A percentile compares a stretch with the other conserved stretches of the same genome.
phyloP scores from a whole-genome alignment of 2,797 vertebrate genomes.

The Calcarius lapponicus region DNA sequence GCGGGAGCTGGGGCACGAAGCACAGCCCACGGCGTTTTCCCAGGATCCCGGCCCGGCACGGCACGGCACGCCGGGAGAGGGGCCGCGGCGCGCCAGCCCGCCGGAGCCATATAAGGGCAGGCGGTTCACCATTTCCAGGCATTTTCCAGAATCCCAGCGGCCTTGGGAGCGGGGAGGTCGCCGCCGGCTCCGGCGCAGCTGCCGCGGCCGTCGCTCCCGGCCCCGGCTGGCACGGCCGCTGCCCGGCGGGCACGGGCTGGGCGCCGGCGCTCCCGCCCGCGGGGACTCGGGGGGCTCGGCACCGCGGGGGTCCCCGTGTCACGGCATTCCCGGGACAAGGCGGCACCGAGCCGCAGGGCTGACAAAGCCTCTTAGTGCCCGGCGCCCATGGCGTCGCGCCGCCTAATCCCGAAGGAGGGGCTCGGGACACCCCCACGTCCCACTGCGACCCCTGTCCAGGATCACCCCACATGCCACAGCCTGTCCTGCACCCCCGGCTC shows the following conservation, averaged over 20 bases:
- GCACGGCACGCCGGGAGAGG: neutral
- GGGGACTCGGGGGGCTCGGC: neutral
- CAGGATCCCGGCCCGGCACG: neutral
- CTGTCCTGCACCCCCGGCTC: neutral
- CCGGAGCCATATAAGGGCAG: conserved; percentile 51
- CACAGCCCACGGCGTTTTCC: conserved; percentile 12
- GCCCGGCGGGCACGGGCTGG: neutral
- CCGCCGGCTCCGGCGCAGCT: conserved; percentile 29
- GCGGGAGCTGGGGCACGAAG: neutral
- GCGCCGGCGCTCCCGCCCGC: neutral
- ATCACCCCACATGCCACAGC: neutral
- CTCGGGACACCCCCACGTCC: no score
- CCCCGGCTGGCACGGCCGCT: conserved; percentile 31
- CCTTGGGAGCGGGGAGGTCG: neutral
- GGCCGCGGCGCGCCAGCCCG: neutral
- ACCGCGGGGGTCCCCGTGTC: neutral
- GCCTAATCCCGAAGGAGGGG: neutral
- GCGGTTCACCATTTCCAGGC: conserved; percentile 23
- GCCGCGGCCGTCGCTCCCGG: conserved; percentile 5
- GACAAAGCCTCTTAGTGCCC: neutral
- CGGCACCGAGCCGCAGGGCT: neutral
- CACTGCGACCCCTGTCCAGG: rapidly evolving
- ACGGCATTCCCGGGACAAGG: neutral
- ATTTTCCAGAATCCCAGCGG: conserved; percentile 27
- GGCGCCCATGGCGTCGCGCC: neutral